A percentile compares a stretch with the other conserved stretches of the same genome.
phyloP scores from a whole-genome alignment of 2,888 invertebrate genomes.

The Drosophila acutilabella region DNA sequence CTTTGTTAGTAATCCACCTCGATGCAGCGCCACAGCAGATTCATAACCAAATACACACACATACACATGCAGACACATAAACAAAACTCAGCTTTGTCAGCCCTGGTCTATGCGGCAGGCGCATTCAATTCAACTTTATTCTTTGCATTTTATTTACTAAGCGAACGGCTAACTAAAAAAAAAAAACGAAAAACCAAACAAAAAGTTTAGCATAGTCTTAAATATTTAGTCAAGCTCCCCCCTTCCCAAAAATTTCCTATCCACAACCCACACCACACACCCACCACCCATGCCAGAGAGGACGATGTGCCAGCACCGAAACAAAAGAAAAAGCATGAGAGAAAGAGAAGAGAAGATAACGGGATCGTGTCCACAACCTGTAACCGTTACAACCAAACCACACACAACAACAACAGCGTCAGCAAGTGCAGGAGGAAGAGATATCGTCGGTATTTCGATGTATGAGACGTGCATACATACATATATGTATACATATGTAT shows the following conservation, averaged over 20 bases:
- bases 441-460: conserved; percentile 24
- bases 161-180: conserved; percentile 49
- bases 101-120: conserved; percentile 33
- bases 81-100: conserved; percentile 41
- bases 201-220: conserved; percentile 60
- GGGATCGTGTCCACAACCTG: conserved; percentile 4
- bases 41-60: conserved; percentile 23
- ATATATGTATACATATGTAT: conserved; percentile 33
- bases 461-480: conserved; percentile 41
- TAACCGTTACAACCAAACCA: conserved; percentile 26
- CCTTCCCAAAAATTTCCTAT: conserved; percentile 1
- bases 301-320: neutral
- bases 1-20: neutral
- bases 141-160: conserved; percentile 76
- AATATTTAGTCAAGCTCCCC: conserved; percentile 65
- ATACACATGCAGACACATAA: conserved; percentile 9
- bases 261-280: neutral
- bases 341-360: neutral
- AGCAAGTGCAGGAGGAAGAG: conserved; percentile 17
- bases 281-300: neutral
- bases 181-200: neutral
- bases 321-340: neutral
- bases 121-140: conserved; percentile 60
- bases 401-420: conserved; percentile 3
- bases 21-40: neutral